Base-by-base conservation (phyloP, 2,113 vertebrate genomes). In the Pseudopodoces humilis region DNA sequence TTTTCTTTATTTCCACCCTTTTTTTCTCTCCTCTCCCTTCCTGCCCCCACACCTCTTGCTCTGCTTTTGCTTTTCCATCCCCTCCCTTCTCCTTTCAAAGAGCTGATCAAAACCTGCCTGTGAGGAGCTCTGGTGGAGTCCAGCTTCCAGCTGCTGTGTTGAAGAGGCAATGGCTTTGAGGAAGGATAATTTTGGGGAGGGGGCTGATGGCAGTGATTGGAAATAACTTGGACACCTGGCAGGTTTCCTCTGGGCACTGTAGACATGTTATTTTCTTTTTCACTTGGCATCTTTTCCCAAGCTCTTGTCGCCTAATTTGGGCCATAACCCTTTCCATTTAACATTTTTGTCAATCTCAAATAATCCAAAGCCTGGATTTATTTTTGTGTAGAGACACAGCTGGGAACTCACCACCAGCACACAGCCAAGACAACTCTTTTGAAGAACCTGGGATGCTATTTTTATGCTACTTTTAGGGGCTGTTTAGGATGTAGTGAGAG, bases 1-100 rank as follows among this genome's bases (percentile, higher is more conserved):
- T 96, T 86, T 91, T 75, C 92, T 96, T 88, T 94, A 96, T 75
- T 31, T 27, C 35, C 14, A 14, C 79, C 59, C 37, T 95, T 95
- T 86, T 97, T 97, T 64, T 76, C 47, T 93, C 87, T 76, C 69
- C 81, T 67, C 56, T 85, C 35, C 50, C 84, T 93, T 96, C 68
- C 50, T 89, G 79, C 92, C 82, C 93, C 35, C 9, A 13, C 10
- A 10, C 49, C 46, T 74, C 35, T 65, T 74, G 90, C 92, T 93
- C 55, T 97, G 94, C 87, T 97, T 97, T 97, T 94, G 92, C 96
- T 97, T 94, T 91, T 89, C 64, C 91, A 86, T 80, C 95, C 96
- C 86, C 83, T 87, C 91, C 81, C 83, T 89, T 95, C 86, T 95
- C 83, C 74, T 20, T 94, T 64, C 75, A 88, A 96, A 96, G 75